phyloP scores from a whole-genome alignment of 2,113 vertebrate genomes.

The Hylia prasina region DNA sequence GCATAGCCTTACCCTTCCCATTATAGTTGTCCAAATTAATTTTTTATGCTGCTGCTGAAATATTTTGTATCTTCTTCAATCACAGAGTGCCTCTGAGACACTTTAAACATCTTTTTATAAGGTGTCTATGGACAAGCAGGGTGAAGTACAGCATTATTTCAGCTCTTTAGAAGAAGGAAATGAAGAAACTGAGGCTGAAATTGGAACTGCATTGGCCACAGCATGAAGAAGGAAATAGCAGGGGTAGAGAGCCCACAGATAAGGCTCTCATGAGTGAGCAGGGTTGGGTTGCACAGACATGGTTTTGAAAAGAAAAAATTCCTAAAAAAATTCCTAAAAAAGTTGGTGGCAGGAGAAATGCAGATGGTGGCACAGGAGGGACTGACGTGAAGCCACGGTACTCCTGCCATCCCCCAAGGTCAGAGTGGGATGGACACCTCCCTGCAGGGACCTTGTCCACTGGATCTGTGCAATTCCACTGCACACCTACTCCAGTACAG shows the following conservation, averaged over 20 bases:
- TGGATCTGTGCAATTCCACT: not conserved
- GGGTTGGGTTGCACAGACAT: fast-evolving
- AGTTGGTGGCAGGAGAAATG: fast-evolving
- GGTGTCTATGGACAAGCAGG: not conserved
- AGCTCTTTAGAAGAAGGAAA: not conserved
- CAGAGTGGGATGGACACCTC: not conserved
- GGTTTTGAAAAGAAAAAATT: not conserved
- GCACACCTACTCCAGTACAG: not conserved
- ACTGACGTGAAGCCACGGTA: not conserved
- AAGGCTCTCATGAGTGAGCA: not conserved
- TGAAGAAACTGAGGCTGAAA: not conserved
- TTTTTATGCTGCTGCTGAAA: not conserved
- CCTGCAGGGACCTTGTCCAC: not conserved
- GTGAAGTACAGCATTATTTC: not conserved
- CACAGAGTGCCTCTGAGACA: not conserved
- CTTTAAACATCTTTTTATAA: not conserved
- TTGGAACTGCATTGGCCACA: not conserved
- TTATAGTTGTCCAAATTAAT: not conserved
- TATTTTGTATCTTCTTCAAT: not conserved
- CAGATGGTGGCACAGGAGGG: not conserved
- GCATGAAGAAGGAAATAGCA: not conserved
- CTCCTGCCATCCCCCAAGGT: no score
- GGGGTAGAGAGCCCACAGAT: not conserved
- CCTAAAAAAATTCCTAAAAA: not conserved
- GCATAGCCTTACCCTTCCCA: not conserved